Evolutionary conservation across 2,113 vertebrate genomes (phyloP), one percentile per base, ranked within the genome.

Genomic region (Pandion haliaetus): DNA sequence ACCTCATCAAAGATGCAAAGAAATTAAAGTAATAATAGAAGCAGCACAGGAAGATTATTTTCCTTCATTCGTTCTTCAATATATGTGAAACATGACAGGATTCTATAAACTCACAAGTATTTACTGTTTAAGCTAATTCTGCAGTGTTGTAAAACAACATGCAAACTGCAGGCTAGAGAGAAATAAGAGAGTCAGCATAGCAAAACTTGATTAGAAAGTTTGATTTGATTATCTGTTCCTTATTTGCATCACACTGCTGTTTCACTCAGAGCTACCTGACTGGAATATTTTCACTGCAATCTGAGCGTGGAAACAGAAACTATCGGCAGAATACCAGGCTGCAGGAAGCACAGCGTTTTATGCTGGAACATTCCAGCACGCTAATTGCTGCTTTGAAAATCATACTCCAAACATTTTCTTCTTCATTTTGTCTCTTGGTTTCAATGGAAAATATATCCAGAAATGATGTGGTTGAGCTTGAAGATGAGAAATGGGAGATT

Each of bases 61-160:
- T 50, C 52, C 38, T 62, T 57, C 55, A 24, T 78, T 95, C 66
- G 5, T 69, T 94, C 86, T 82, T 93, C 44, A n/a, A 21, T 95
- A 36, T 87, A 81, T 88, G 69, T 87, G 88, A 83, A 40, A 81
- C 82, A 96, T 65, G 87, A 94, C 85, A 88, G 25, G 65, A 86
- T 90, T 95, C 67, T 17, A 70, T 89, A 91, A 97, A 97, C 91
- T 94, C 93, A 71, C 86, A 90, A 95, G 77, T 79, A 95, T 96
- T 97, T 97, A 94, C 95, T 97, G 66, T 88, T 96, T 96, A 95
- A 97, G 86, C 45, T 97, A 98, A 97, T 95, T 97, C 90, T 93
- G 69, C 90, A 91, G 66, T 91, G 72, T 96, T 98, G 93, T 94
- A 97, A 91, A 97, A 97, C 76, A 87, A 66, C 76, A 91, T 91